Conservation (phyloP, 2,113 vertebrate species). For the Machaerirhynchus nigripectus region DNA sequence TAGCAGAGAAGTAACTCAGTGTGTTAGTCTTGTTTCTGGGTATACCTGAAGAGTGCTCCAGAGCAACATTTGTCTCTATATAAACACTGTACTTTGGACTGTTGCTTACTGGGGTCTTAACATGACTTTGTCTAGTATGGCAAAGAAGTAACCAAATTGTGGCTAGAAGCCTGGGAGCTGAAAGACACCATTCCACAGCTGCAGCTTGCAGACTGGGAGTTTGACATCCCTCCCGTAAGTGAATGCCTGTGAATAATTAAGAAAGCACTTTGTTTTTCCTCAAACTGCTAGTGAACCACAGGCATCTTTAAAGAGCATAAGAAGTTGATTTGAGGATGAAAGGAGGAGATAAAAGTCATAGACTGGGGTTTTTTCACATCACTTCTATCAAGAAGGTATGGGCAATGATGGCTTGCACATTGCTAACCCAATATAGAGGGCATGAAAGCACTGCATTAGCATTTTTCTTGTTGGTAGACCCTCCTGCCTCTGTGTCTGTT, state of each 20-base stretch:
- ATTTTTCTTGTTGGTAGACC: background rate
- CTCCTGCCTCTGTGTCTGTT: background rate
- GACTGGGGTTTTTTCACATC: rapidly evolving
- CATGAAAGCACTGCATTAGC: background rate
- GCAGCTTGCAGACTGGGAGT: background rate
- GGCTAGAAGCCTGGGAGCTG: background rate
- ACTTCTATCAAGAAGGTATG: background rate
- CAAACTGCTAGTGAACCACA: background rate
- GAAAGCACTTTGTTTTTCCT: background rate
- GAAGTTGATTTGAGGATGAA: background rate
- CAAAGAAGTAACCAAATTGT: background rate
- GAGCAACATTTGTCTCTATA: background rate
- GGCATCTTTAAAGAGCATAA: background rate
- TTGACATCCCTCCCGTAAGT: background rate
- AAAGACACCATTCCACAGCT: background rate
- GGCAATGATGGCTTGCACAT: background rate
- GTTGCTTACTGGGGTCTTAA: background rate
- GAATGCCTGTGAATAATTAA: background rate
- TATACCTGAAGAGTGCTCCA: background rate
- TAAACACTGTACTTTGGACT: background rate
- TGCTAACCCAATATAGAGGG: background rate
- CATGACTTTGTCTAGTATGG: background rate
- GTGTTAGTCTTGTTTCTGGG: background rate
- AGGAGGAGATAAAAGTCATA: background rate
- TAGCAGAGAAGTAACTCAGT: background rate